phyloP scores from a whole-genome alignment of 2,113 vertebrate species.

The Sinocyclocheilus grahami region DNA sequence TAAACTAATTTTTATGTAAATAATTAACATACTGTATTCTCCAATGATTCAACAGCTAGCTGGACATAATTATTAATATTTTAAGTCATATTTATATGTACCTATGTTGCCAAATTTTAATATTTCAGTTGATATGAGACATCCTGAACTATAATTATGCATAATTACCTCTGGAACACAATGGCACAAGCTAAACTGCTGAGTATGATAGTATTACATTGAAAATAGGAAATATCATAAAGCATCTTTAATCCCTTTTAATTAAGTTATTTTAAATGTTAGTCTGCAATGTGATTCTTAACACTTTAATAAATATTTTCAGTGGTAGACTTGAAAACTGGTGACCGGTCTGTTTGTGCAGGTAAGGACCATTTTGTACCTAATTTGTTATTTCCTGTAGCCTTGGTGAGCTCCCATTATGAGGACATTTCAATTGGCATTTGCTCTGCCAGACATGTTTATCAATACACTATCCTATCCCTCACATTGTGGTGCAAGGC shows the following conservation, averaged over 20 bases:
- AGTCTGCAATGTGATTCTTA: not conserved
- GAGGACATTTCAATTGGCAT: constrained; percentile 52
- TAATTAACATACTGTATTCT: not conserved
- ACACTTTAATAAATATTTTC: not conserved
- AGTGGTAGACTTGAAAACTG: not conserved
- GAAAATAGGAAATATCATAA: no score
- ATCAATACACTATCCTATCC: constrained; percentile 55
- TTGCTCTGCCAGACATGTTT: constrained; percentile 50
- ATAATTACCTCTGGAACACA: not conserved
- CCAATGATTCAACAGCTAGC: not conserved
- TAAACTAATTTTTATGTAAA: not conserved
- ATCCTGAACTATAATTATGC: not conserved
- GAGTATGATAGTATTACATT: not conserved
- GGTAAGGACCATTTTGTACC: not conserved
- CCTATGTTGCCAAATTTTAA: not conserved
- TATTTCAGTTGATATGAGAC: not conserved
- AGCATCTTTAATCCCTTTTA: not conserved
- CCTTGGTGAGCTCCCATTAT: not conserved
- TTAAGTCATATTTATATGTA: not conserved
- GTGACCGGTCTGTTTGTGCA: not conserved
- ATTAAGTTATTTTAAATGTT: not conserved
- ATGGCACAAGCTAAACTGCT: no score
- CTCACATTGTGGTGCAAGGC: constrained; percentile 40
- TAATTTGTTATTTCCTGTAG: not conserved
- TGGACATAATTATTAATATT: not conserved